These are phyloP conservation scores for Drosophila engyochracea DNA, from an alignment of 2,888 invertebrate genomes.

Conservation along the genomic window DNA sequence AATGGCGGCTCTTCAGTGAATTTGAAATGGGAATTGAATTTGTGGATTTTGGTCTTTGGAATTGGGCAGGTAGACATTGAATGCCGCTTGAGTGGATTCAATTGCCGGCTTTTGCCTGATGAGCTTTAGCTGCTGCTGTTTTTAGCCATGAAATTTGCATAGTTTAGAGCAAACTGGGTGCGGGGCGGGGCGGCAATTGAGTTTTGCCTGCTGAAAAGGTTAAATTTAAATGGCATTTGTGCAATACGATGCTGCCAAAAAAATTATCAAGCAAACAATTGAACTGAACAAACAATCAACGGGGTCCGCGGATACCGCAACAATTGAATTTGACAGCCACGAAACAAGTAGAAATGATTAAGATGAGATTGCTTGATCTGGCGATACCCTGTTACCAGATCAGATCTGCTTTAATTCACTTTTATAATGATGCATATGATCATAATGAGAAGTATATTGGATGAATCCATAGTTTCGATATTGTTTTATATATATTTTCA, in stretches of 20 bases:
- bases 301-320: conserved; percentile 40
- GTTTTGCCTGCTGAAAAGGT: conserved; percentile 62
- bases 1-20: conserved; percentile 30
- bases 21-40: conserved; percentile 54
- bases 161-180: conserved; percentile 32
- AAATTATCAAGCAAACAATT: conserved; percentile 62
- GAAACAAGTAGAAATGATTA: conserved; percentile 9
- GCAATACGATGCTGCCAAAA: conserved; percentile 70
- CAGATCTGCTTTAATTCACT: not conserved
- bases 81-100: conserved; percentile 56
- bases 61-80: conserved; percentile 73
- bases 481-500: not conserved
- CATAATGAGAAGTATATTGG: fast-evolving
- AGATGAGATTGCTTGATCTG: not conserved
- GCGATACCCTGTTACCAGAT: conserved; percentile 23
- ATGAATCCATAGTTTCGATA: not conserved
- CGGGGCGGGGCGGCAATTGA: conserved; percentile 44
- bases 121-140: conserved; percentile 43
- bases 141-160: conserved; percentile 78
- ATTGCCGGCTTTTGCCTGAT: conserved; percentile 62
- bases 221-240: conserved; percentile 79
- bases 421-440: not conserved
- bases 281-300: conserved; percentile 61
- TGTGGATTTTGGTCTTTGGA: conserved; percentile 16
- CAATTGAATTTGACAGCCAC: conserved; percentile 48